phyloP scores from a whole-genome alignment of 2,797 vertebrate species.

The Hozukius guyotensis region DNA sequence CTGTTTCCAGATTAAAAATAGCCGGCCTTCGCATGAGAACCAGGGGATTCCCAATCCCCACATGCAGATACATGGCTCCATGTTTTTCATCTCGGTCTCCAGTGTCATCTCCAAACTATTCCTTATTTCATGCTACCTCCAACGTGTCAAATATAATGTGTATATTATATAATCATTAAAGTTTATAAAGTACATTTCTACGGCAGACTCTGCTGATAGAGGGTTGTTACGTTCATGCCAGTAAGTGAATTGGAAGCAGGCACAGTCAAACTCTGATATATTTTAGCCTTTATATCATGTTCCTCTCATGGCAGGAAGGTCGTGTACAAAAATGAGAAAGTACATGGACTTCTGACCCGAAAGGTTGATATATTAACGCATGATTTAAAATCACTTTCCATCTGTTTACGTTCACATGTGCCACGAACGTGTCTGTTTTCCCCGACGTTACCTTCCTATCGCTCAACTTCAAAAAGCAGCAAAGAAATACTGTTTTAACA shows the following conservation, averaged over 20 bases:
- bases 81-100: constrained; percentile 50
- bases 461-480: neutral
- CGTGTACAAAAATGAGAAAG: neutral
- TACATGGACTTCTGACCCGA: neutral
- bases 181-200: neutral
- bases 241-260: constrained; percentile 2
- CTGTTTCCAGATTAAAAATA: constrained; percentile 78
- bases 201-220: neutral
- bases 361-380: neutral
- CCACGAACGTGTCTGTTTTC: neutral
- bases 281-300: neutral
- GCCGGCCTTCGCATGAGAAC: constrained; percentile 67
- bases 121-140: constrained; percentile 19
- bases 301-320: neutral
- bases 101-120: constrained; percentile 40
- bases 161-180: neutral
- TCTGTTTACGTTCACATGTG: no score
- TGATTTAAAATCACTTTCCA: neutral
- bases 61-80: constrained; percentile 15
- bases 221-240: neutral
- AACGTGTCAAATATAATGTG: neutral
- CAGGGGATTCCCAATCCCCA: constrained; percentile 59
- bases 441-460: neutral
- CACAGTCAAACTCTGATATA: neutral
- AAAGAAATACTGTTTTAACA: neutral